Percentiles rank a stretch among this genome's conserved stretches.
Evolutionary conservation across 37 sponge, comb jelly and placozoan species (phyloP).

Genomic region (Mnemiopsis leidyi): DNA sequence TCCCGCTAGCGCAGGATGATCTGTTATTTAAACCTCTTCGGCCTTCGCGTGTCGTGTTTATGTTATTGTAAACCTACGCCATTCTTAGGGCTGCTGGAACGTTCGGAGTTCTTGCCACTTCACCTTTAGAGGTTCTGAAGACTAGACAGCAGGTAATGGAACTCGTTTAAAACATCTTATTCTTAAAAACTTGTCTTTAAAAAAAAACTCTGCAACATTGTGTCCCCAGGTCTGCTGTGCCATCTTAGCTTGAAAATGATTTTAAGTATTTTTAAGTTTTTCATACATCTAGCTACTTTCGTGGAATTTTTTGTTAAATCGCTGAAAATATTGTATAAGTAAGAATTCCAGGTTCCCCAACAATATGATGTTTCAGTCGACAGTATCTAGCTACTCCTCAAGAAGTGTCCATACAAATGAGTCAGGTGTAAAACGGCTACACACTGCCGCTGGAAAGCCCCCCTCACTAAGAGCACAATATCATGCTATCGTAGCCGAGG

Average conservation of each 20-base stretch:
- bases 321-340: too few species aligned
- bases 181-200: background rate
- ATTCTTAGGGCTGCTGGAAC: background rate
- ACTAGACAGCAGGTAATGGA: slow-evolving; percentile 27
- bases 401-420: background rate
- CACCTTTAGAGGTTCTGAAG: background rate
- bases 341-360: too few species aligned
- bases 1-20: too few species aligned
- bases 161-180: background rate
- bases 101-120: slow-evolving; percentile 5
- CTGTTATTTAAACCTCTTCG: too few species aligned
- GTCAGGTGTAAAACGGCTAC: background rate
- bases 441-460: too few species aligned
- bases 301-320: too few species aligned
- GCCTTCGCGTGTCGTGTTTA: too few species aligned
- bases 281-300: too few species aligned
- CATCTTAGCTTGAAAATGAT: too few species aligned
- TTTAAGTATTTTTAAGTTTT: too few species aligned
- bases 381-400: background rate
- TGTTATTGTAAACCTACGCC: background rate
- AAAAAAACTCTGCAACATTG: too few species aligned
- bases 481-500: background rate
- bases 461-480: background rate
- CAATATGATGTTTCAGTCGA: slow-evolving; percentile 36
- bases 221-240: too few species aligned